Base-by-base conservation (phyloP, 2,888 invertebrate species). In the Lottia gigantea region DNA sequence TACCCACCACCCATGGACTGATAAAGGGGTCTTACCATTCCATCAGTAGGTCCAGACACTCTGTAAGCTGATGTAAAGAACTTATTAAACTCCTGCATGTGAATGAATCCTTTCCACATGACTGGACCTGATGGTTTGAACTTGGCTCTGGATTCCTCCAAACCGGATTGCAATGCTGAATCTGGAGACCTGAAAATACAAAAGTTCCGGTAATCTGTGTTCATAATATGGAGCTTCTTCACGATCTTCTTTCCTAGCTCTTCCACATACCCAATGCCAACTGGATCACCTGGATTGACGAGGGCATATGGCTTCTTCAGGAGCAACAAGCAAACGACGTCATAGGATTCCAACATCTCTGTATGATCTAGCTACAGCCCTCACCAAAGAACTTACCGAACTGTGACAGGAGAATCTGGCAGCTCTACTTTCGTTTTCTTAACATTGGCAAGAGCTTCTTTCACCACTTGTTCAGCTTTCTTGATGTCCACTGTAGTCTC, bases 41-140 rank as follows among this genome's bases (percentile, higher is more conserved):
- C 72, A 31, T 86, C 84, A 12, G 82, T 78, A 6, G 84, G 81
- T 26, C 89, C 89, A 80, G 92, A 85, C 90, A 95, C 94, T 86
- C 94, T 93, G 85, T 94, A 93, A 6, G 95, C 93, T 15, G 93
- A 92, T 12, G 95, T 94, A 79, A 94, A 93, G 84, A 96, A 95
- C 80, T 95, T 93, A 0, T 95, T 94, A 0, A 96, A 95, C 84
- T 97, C 97, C 8, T 94, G 93, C 95, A 96, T 96, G 83, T 93
- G 94, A 11, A 97, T 93, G 76, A 92, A 93, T 1, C 97, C 97
- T 73, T 93, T 93, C 95, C 95, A 95, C 46, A 93, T 91, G 0
- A 91, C 91, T 0, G 90, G 90, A 12, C 80, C 82, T 6, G 78
- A 79, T 0, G 81, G 82, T 0, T 78, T 80, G 68, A 79, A 82